phyloP scores from a whole-genome alignment of 2,797 vertebrate genomes.

The Pelobates cultripes region DNA sequence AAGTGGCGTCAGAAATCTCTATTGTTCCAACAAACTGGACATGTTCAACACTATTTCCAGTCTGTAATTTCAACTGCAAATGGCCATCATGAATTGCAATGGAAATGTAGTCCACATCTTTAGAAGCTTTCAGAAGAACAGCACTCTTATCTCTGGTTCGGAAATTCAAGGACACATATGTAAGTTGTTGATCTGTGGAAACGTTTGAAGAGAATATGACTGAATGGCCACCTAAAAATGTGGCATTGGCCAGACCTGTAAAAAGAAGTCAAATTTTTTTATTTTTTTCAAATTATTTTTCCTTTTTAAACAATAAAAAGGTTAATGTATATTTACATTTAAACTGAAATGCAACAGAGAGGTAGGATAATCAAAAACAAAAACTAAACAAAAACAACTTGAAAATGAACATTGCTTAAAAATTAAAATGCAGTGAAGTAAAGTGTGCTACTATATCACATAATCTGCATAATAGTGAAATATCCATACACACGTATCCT shows the following conservation, averaged over 20 bases:
- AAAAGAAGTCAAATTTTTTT: too few relatives aligned
- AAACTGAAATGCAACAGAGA: too few relatives aligned
- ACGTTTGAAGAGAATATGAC: conserved; percentile 74
- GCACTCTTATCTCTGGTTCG: conserved; percentile 83
- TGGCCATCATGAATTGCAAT: conserved; percentile 82
- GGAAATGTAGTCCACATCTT: conserved; percentile 74
- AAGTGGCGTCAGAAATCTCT: conserved; percentile 79
- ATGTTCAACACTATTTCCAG: conserved; percentile 71
- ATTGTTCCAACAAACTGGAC: conserved; percentile 71
- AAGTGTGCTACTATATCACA: background rate
- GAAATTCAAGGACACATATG: conserved; percentile 77
- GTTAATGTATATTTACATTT: too few relatives aligned
- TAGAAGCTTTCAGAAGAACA: conserved; percentile 74
- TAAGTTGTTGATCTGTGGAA: conserved; percentile 70
- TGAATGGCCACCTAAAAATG: conserved; percentile 74
- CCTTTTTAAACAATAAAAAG: too few relatives aligned
- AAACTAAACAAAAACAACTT: too few relatives aligned
- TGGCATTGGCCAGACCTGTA: conserved; percentile 85
- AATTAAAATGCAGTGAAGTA: background rate
- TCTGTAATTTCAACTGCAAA: conserved; percentile 77
- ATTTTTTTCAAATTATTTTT: too few relatives aligned
- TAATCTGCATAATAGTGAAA: background rate
- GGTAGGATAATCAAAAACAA: too few relatives aligned
- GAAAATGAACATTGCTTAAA: too few relatives aligned
- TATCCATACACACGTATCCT: conserved; percentile 91